Evolutionary conservation across 2,113 vertebrate genomes (phyloP).

Genomic region (Trogon surrucura): DNA sequence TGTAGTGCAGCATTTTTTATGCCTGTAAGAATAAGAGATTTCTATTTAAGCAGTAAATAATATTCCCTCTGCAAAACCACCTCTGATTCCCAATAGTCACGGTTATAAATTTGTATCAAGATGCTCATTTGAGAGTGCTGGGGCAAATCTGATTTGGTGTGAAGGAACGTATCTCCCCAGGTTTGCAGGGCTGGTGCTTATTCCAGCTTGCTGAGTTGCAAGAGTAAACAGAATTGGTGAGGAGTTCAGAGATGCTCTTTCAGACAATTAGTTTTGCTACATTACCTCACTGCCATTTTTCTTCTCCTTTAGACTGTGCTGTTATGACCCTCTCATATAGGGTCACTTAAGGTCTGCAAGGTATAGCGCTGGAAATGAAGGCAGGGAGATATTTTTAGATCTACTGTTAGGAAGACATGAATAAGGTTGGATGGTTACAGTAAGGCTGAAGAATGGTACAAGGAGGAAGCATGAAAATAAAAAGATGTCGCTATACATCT

Average conservation of each 20-base stretch:
- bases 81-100: neutral
- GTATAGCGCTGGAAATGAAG: neutral
- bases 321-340: neutral
- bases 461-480: neutral
- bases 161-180: fast-evolving
- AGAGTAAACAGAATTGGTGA: neutral
- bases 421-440: neutral
- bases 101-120: neutral
- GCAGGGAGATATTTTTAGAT: neutral
- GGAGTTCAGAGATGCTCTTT: neutral
- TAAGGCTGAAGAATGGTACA: neutral
- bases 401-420: neutral
- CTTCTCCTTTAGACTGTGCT: neutral
- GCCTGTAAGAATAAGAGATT: neutral
- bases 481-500: neutral
- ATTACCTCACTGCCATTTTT: constrained; percentile 19
- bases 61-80: neutral
- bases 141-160: neutral
- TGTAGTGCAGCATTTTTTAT: neutral
- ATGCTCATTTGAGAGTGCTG: neutral
- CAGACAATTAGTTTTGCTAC: neutral
- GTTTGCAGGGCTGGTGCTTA: neutral
- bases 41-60: neutral
- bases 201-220: neutral
- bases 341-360: neutral